phyloP scores from a whole-genome alignment of 2,888 invertebrate genomes.

The Apantesis nais region DNA sequence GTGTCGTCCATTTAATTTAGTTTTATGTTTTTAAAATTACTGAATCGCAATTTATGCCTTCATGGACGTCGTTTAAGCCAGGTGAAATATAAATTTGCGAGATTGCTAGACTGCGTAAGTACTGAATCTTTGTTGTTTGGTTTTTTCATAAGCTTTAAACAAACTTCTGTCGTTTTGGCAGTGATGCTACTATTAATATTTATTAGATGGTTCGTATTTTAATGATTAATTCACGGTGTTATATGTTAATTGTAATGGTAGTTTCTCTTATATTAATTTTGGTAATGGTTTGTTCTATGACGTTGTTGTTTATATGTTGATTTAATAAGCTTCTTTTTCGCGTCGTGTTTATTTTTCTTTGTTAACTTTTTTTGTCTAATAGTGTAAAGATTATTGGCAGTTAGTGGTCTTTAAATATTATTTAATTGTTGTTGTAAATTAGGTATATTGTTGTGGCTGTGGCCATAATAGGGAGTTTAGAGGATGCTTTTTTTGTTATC shows the following conservation, averaged over 20 bases:
- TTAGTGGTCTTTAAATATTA: not conserved
- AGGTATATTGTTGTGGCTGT: not conserved
- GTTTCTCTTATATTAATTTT: not conserved
- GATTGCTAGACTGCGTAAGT: constrained; percentile 70
- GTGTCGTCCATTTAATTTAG: constrained; percentile 29
- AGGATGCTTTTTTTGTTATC: not conserved
- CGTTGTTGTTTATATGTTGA: constrained; percentile 64
- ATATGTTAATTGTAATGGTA: not conserved
- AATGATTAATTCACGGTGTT: not conserved
- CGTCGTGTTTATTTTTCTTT: constrained; percentile 44
- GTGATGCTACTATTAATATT: constrained; percentile 16
- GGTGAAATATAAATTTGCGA: constrained; percentile 49
- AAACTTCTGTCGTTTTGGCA: constrained; percentile 58
- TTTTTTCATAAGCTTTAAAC: constrained; percentile 69
- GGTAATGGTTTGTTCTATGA: constrained; percentile 38
- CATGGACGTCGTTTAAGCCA: constrained; percentile 37
- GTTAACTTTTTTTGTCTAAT: not conserved
- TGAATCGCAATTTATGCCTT: constrained; percentile 30
- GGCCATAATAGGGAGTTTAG: not conserved
- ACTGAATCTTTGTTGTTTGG: constrained; percentile 76
- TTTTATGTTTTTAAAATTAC: constrained; percentile 30
- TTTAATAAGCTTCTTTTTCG: constrained; percentile 33
- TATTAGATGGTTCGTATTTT: not conserved
- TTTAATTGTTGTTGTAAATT: not conserved
- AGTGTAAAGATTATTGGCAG: not conserved